Percentiles rank a stretch among this genome's conserved stretches.
Conservation (phyloP, 2,113 vertebrate genomes). For the Petroica traversi region DNA sequence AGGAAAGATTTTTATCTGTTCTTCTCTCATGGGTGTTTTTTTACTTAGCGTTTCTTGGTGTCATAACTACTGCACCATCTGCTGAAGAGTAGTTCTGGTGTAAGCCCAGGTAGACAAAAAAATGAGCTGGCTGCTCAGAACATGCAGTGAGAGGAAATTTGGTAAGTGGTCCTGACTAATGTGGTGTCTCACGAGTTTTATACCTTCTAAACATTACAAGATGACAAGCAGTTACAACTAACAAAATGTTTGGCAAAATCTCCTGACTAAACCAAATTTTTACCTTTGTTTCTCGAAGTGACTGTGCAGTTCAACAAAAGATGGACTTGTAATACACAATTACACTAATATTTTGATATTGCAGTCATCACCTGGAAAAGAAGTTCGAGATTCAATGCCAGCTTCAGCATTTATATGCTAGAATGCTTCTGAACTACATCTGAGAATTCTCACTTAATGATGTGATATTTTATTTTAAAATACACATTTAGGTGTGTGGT, state of each 20-base stretch:
- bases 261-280: background rate
- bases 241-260: background rate
- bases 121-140: background rate
- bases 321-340: background rate
- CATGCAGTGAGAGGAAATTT: background rate
- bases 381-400: background rate
- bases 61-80: background rate
- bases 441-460: background rate
- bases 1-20: background rate
- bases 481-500: background rate
- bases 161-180: background rate
- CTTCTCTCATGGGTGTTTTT: background rate
- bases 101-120: background rate
- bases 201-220: background rate
- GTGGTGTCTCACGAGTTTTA: background rate
- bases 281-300: background rate
- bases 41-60: background rate
- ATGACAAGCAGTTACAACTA: background rate
- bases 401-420: background rate
- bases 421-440: background rate
- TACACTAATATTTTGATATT: background rate
- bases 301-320: background rate
- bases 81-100: background rate
- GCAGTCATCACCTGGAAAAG: background rate
- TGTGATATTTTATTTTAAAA: conserved; percentile 10